Base-by-base conservation (phyloP, 2,797 vertebrate species). In the Leucoraja ocellata region DNA sequence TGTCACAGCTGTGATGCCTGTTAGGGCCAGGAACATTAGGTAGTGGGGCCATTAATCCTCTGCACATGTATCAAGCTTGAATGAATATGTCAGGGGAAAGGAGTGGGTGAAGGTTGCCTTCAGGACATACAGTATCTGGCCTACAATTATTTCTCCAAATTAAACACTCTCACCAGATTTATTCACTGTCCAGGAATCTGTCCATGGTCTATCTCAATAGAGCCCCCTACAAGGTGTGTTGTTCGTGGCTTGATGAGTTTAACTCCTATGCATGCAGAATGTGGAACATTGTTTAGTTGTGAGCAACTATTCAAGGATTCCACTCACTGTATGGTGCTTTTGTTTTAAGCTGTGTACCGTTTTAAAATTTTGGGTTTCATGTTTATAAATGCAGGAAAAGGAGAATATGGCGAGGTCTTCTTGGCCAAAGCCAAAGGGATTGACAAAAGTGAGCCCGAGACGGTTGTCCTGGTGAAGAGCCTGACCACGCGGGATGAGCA, bases 341-440 rank as follows among this genome's bases (percentile, higher is more conserved):
- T 88, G 61, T 68, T 65, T n/a, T 88, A 36, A 68, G 18, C 8
- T 23, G 32, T n/a, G 8, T 63, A 68, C 36, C 5, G 7, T 74
- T 91, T 9, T 73, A 54, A 23, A 16, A 46, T 91, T 91, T 91
- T 46, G 46, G 36, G 25, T 86, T 11, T 71, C 71, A 0, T 78
- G 36, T 46, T 61, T 94, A 0, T 83, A 0, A 93, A 94, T 94
- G 0, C 96, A 99, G 99, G 99, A 91, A 98, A 97, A 94, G 98
- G 99, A 0, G 98, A 98, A 95, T 99, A 99, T 4, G 99, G 99
- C 0, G 99, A 99, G 93, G 99, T 99, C 94, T 97, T 99, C 95
- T 96, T 99, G 93, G 98, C 98, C 18, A 99, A 99, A 95, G 98
- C 98, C 0, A 97, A 97, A 94, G 97, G 97, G 13, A 93, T 98